Base-by-base conservation (phyloP, 2,797 vertebrate genomes). In the Enteromius argenteus region DNA sequence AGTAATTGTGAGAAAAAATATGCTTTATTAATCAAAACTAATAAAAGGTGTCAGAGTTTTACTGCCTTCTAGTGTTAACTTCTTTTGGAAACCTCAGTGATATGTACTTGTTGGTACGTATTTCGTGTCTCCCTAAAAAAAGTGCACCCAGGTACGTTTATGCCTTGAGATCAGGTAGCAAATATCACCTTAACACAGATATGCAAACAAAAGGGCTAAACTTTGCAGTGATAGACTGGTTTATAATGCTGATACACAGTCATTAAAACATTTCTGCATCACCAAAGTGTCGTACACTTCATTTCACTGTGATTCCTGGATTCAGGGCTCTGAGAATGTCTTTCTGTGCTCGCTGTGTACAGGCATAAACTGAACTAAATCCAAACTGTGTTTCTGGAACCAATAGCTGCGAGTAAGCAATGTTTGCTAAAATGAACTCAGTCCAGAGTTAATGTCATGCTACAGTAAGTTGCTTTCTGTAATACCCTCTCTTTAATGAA, bases 391-490 rank as follows among this genome's bases (percentile, higher is more conserved):
- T 42, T 69, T 69, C 39, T 39, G 67, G 37, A 73, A 32, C 44
- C 23, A 9, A 35, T 73, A 21, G 49, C 17, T 35, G 46, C 30
- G 10, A 4, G 46, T 53, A 21, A 51, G 14, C n/a, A 46, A 21
- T 53, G 30, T 51, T n/a, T 74, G 30, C 72, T 37, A 3, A 21
- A 49, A 35, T 74, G 4, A 53, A 35, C 9, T 35, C 72, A 13
- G 27, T 64, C 27, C 14, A 64, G 2, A 7, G 17, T 30, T 74
- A 51, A 74, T 51, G 8, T 37, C 72, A 53, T 1, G 4, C 10
- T 46, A 46, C 44, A 46, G 44, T 51, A 35, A 53, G 49, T 21
- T 74, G 17, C 72, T 74, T 74, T 53, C 69, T 46, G 23, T n/a
- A 49, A 44, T 46, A 53, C 17, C 9, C 17, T 19, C 69, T 49